These are phyloP conservation scores for Calidris pugnax DNA, from an alignment of 2,113 vertebrate genomes.

Conservation along the genomic window DNA sequence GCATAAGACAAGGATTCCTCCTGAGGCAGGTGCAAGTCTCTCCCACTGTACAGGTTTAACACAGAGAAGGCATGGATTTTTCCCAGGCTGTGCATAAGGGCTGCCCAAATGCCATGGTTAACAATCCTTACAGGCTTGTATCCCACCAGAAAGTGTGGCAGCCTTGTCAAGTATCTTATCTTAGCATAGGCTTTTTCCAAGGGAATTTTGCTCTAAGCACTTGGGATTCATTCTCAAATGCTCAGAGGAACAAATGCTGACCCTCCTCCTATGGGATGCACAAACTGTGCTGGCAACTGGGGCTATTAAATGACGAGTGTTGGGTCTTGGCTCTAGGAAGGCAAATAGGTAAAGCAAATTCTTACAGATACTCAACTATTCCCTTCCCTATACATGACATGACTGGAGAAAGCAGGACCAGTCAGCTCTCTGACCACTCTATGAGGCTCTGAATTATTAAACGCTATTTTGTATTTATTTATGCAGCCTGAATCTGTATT, in stretches of 20 bases:
- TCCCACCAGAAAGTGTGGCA: neutral
- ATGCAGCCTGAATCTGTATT: neutral
- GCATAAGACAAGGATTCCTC: neutral
- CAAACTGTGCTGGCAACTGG: neutral
- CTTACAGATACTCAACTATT: neutral
- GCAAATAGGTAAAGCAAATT: neutral
- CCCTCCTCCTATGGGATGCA: neutral
- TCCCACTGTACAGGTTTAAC: neutral
- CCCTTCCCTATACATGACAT: rapidly evolving
- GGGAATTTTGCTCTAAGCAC: neutral
- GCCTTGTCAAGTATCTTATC: neutral
- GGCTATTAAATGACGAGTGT: neutral
- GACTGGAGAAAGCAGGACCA: neutral
- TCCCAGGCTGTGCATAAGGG: neutral
- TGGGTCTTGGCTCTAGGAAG: neutral
- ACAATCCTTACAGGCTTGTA: neutral
- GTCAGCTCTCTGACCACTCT: neutral
- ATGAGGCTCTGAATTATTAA: neutral
- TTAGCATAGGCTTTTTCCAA: neutral
- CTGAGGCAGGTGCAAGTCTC: neutral
- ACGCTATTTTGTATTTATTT: neutral
- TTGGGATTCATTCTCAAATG: neutral
- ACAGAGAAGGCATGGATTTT: neutral
- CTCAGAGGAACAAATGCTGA: neutral
- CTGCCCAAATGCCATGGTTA: neutral